phyloP scores from a whole-genome alignment of 2,797 vertebrate genomes.

The Tadarida brasiliensis region DNA sequence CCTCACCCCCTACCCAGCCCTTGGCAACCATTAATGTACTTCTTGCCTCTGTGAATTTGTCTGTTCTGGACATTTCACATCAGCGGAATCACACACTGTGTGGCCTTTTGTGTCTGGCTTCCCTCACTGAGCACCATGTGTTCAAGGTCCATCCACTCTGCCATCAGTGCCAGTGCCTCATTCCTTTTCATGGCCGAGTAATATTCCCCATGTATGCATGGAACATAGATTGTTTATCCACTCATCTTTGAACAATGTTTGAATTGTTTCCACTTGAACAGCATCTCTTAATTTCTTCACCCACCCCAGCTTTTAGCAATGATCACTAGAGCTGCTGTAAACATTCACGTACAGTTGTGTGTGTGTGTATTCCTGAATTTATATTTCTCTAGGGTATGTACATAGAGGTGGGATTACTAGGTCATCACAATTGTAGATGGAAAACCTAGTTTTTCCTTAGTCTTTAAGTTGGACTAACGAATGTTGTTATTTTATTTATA shows the following conservation, averaged over 20 bases:
- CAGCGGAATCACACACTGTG: neutral
- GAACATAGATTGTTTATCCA: neutral
- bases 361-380: neutral
- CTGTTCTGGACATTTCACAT: neutral
- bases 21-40: neutral
- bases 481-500: neutral
- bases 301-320: neutral
- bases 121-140: neutral
- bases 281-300: neutral
- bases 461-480: neutral
- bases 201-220: neutral
- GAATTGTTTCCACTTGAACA: neutral
- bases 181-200: neutral
- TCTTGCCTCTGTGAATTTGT: neutral
- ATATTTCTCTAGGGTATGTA: neutral
- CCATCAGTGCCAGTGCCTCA: too few relatives aligned
- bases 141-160: accelerated
- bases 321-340: neutral
- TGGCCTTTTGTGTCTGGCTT: neutral
- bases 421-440: neutral
- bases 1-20: too few relatives aligned
- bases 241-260: neutral
- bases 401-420: neutral
- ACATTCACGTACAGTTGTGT: neutral
- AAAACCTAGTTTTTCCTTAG: neutral